Evolutionary conservation across 1,140 invertebrate species (phyloP).

Genomic region (Drosophila simulans): DNA sequence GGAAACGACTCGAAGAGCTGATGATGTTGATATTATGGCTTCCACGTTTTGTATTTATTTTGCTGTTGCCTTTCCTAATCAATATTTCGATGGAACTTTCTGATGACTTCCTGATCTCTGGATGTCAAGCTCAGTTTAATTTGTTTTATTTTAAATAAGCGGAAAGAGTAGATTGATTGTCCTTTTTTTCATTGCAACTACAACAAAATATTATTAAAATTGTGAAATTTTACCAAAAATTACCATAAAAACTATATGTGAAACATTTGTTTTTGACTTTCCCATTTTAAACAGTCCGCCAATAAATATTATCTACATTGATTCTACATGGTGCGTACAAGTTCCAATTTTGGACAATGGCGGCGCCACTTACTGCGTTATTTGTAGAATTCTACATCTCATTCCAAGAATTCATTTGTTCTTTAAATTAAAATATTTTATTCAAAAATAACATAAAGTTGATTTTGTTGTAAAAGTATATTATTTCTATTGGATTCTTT

Average conservation of each 20-base stretch:
- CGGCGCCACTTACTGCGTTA: neutral
- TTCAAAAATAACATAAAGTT: too few relatives aligned
- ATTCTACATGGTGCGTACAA: neutral
- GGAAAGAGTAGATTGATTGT: too few relatives aligned
- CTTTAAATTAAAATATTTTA: too few relatives aligned
- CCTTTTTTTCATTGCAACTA: too few relatives aligned
- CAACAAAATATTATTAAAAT: too few relatives aligned
- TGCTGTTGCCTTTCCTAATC: constrained; percentile 16
- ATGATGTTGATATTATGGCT: constrained; percentile 40
- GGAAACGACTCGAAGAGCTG: constrained; percentile 31
- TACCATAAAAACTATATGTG: too few relatives aligned
- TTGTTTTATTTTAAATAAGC: neutral
- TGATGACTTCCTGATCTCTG: neutral
- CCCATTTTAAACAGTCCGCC: neutral
- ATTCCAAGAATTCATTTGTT: too few relatives aligned
- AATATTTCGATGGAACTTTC: constrained; percentile 36
- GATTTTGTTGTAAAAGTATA: too few relatives aligned
- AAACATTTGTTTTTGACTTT: too few relatives aligned
- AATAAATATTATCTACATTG: neutral
- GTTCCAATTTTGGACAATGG: neutral
- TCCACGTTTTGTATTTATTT: constrained; percentile 23
- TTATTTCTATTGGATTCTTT: too few relatives aligned
- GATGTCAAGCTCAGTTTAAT: neutral
- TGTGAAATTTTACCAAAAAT: too few relatives aligned
- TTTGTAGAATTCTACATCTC: neutral